Conservation (phyloP, 2,888 invertebrate species). For the Caenorhabditis wallacei region DNA sequence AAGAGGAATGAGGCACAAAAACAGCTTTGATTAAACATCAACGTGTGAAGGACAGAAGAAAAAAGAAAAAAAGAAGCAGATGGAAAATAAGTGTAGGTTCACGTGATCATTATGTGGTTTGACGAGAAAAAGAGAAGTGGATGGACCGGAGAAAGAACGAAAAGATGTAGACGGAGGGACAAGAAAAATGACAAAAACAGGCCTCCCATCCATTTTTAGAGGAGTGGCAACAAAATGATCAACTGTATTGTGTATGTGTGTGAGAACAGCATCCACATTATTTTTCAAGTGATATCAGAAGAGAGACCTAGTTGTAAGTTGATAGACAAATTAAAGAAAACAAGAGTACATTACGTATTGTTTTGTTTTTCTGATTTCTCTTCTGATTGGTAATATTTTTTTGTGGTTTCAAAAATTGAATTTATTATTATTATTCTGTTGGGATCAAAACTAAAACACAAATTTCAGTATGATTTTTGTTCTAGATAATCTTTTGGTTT, state of each 20-base stretch:
- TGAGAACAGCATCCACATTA: constrained; percentile 34
- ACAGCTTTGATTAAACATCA: constrained; percentile 60
- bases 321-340: constrained; percentile 18
- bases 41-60: constrained; percentile 15
- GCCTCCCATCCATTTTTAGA: constrained; percentile 25
- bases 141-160: constrained; percentile 15
- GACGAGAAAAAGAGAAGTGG: constrained; percentile 30
- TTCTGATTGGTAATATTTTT: neutral
- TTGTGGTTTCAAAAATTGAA: neutral
- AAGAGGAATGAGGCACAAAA: constrained; percentile 40
- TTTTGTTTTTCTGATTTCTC: constrained; percentile 8
- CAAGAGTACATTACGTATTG: constrained; percentile 34
- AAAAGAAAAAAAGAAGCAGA: constrained; percentile 16
- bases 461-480: no score
- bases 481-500: no score
- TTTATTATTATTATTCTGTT: no score
- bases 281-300: constrained; percentile 41
- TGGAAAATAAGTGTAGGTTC: constrained; percentile 51
- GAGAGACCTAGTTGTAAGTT: neutral
- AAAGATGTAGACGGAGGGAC: constrained; percentile 32
- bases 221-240: constrained; percentile 20
- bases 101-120: constrained; percentile 56
- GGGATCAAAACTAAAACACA: no score
- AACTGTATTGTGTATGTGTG: no score
- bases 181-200: constrained; percentile 42